These are phyloP conservation scores for Plecotus auritus DNA, from an alignment of 2,113 vertebrate species.

Conservation along the genomic window DNA sequence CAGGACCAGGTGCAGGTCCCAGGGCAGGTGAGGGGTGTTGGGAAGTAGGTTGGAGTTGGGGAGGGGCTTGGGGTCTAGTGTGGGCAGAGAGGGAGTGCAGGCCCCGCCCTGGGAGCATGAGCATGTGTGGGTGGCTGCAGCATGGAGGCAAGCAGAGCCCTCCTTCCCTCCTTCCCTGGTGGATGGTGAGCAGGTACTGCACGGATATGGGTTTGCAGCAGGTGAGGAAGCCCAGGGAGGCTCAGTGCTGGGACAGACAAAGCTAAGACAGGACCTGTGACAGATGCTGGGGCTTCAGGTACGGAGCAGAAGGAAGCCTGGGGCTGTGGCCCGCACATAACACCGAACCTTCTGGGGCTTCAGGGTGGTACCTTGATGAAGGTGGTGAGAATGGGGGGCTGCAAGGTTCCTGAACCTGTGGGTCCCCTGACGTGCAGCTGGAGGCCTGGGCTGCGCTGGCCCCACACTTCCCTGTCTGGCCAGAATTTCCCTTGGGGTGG, in stretches of 20 bases:
- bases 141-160: neutral
- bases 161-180: neutral
- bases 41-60: neutral
- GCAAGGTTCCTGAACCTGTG: neutral
- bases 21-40: neutral
- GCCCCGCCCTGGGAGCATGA: neutral
- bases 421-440: neutral
- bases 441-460: neutral
- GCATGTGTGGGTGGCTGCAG: neutral
- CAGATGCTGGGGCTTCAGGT: neutral
- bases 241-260: neutral
- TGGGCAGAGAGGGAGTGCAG: neutral
- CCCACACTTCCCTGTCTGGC: neutral
- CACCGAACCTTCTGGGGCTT: neutral
- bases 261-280: no score
- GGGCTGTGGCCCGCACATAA: neutral
- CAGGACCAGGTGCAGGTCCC: neutral
- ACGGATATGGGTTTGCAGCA: neutral
- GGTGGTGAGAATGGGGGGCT: neutral
- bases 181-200: no score
- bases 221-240: neutral
- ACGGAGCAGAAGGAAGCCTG: neutral
- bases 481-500: no score
- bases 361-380: neutral
- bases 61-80: neutral